Evolutionary conservation across 2,888 invertebrate species (phyloP), one percentile per base, ranked within the genome.

Genomic region (Abscondita cerata): DNA sequence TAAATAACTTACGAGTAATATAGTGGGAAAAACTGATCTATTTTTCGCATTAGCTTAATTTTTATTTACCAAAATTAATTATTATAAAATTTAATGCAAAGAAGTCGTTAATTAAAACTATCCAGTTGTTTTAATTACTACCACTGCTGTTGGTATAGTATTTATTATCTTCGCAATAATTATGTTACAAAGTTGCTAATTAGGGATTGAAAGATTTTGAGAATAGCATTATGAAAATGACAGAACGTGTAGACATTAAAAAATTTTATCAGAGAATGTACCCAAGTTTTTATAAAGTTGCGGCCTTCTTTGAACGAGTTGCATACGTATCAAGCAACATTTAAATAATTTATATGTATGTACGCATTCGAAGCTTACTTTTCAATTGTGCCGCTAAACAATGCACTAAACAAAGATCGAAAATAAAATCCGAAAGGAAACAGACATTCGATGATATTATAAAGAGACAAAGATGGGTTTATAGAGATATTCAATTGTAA

Each of bases 281-380:
- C 75, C 66, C 78, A 73, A 80, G 79, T 80, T 80, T 80, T 80
- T 80, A 78, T 72, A 67, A 67, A 71, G 75, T 72, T 74, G 78
- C 78, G 79, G 78, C 68, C 72, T 77, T 75, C 79, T 80, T 80
- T 80, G 80, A 79, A 73, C 77, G 75, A 78, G 78, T 78, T 80
- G 80, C 80, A 80, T 80, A 80, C 79, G 78, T 78, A 79, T 78
- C 78, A 75, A 74, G 76, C 76, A 78, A 77, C 80, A 80, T 80
- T 80, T 80, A 80, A 80, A 80, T 80, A 80, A 80, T 80, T 80
- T 80, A 80, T 80, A 79, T 78, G 79, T 80, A 78, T 77, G 79
- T 79, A 78, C 78, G 78, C 75, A 75, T 77, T 75, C 75, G 74
- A 71, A 71, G 75, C 72, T 75, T 75, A 77, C 73, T 78, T 78